Conservation (phyloP, 2,888 invertebrate genomes). For the Nomada flava region DNA sequence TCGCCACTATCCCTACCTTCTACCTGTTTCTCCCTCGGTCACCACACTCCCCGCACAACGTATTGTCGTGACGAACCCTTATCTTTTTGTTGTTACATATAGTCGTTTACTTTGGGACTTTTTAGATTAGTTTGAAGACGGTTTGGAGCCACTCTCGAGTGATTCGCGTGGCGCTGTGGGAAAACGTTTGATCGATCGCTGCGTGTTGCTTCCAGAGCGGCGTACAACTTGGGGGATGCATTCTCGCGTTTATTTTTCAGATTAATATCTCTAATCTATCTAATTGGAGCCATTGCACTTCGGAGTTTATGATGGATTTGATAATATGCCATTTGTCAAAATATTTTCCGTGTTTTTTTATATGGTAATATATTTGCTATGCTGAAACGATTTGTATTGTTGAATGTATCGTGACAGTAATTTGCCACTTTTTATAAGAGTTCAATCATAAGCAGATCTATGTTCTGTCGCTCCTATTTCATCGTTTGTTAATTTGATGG, state of each 20-base stretch:
- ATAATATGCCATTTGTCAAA: too few relatives aligned
- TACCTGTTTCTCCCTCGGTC: background rate
- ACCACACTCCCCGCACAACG: conserved; percentile 15
- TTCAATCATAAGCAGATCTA: background rate
- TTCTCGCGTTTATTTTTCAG: background rate
- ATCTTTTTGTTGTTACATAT: conserved; percentile 14
- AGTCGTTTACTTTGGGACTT: conserved; percentile 5
- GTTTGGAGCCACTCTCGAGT: background rate
- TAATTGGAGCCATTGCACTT: too few relatives aligned
- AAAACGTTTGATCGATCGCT: conserved; percentile 31
- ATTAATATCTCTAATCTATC: too few relatives aligned
- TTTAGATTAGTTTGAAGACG: background rate
- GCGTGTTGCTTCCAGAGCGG: background rate
- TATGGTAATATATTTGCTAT: too few relatives aligned
- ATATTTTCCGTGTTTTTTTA: too few relatives aligned
- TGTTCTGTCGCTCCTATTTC: background rate
- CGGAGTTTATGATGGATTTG: too few relatives aligned
- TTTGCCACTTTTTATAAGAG: too few relatives aligned
- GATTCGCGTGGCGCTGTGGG: background rate
- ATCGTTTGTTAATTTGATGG: conserved; percentile 26
- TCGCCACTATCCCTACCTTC: background rate
- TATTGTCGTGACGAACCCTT: conserved; percentile 1
- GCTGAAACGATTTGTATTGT: too few relatives aligned
- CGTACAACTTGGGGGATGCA: background rate
- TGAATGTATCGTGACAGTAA: too few relatives aligned